These are phyloP conservation scores for Drosophila sp. DNA, from an alignment of 1,140 invertebrate genomes.

Conservation along the genomic window DNA sequence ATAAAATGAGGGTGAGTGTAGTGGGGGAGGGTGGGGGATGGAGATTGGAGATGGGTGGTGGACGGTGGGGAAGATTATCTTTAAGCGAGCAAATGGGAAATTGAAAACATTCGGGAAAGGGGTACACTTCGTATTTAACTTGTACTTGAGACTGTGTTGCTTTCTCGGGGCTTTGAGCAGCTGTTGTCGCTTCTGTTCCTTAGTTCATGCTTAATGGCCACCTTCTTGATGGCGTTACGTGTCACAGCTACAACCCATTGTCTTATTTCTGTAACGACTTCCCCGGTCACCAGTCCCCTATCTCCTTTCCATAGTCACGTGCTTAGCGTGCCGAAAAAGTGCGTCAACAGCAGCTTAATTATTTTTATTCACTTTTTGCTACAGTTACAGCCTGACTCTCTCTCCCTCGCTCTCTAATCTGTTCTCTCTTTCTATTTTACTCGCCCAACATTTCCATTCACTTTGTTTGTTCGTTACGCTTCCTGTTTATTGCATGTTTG, in stretches of 20 bases:
- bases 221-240: constrained; percentile 52
- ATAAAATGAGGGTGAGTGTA: neutral
- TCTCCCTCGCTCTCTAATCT: constrained; percentile 6
- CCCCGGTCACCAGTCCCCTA: neutral
- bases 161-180: constrained; percentile 10
- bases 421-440: constrained; percentile 5
- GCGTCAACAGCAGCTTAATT: constrained; percentile 80
- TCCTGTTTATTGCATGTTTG: constrained; percentile 72
- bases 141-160: constrained; percentile 22
- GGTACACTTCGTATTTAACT: constrained; percentile 32
- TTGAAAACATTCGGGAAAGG: constrained; percentile 39
- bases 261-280: constrained; percentile 21
- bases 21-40: too few relatives aligned
- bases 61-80: constrained; percentile 6
- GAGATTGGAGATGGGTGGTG: too few relatives aligned
- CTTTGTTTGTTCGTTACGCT: constrained; percentile 60
- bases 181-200: constrained; percentile 21
- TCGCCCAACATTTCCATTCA: constrained; percentile 27
- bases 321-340: constrained; percentile 76
- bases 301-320: constrained; percentile 52
- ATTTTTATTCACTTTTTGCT: constrained; percentile 77
- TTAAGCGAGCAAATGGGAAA: constrained; percentile 42
- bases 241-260: constrained; percentile 48
- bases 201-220: constrained; percentile 47
- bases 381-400: constrained; percentile 26